Evolutionary conservation across 2,888 invertebrate species (phyloP).

Genomic region (Synergus japonicus): DNA sequence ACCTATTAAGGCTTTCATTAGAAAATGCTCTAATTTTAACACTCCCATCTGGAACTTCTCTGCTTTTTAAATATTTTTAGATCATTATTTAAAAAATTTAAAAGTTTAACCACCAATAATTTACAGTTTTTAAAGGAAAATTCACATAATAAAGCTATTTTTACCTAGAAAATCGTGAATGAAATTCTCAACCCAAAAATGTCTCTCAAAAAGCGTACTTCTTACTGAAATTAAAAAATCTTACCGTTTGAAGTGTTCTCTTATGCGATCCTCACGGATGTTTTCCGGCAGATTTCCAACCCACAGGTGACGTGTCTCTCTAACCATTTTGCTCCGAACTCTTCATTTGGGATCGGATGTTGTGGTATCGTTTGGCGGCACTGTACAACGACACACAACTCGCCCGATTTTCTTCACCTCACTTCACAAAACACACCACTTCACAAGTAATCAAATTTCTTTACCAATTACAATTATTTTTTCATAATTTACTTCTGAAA

Average conservation of each 20-base stretch:
- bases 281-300: conserved; percentile 99
- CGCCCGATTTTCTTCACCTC: conserved; percentile 59
- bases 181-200: too few species aligned
- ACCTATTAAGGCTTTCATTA: too few species aligned
- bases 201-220: neutral
- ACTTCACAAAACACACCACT: conserved; percentile 23
- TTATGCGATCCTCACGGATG: conserved; percentile 97
- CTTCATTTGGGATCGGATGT: conserved; percentile 89
- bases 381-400: conserved; percentile 78
- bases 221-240: conserved; percentile 53
- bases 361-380: conserved; percentile 77
- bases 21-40: too few species aligned
- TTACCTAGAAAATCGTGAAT: neutral
- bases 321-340: conserved; percentile 99
- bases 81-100: too few species aligned
- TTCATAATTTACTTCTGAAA: neutral
- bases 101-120: too few species aligned
- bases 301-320: conserved; percentile 99
- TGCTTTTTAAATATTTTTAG: too few species aligned
- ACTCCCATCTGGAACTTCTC: too few species aligned
- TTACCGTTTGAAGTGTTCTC: conserved; percentile 98
- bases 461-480: neutral
- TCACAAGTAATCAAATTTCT: neutral
- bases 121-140: too few species aligned
- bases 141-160: neutral